Evolutionary conservation across 2,113 vertebrate species (phyloP).

Genomic region (Plotosus lineatus): DNA sequence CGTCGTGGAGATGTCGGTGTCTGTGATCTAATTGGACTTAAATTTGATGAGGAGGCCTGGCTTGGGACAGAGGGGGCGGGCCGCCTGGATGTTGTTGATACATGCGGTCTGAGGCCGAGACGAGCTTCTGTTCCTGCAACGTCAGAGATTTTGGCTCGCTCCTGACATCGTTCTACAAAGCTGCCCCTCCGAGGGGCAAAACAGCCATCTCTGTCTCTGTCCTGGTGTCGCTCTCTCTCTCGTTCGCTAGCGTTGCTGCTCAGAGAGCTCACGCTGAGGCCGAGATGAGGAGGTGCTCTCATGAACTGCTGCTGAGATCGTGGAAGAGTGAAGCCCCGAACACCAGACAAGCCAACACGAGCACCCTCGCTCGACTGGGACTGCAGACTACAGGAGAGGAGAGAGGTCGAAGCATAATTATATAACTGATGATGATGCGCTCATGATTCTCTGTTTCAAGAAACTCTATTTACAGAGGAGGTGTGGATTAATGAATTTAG

Average conservation of each 20-base stretch:
- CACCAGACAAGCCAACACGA: not conserved
- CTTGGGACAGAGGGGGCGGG: slow-evolving; percentile 29
- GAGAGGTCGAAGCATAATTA: too few relatives aligned
- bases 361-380: slow-evolving; percentile 64
- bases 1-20: slow-evolving; percentile 34
- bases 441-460: too few relatives aligned
- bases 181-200: slow-evolving; percentile 58
- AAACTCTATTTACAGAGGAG: too few relatives aligned
- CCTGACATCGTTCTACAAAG: slow-evolving; percentile 72
- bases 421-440: too few relatives aligned
- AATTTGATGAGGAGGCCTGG: slow-evolving; percentile 44
- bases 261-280: slow-evolving; percentile 57
- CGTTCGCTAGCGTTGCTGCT: slow-evolving; percentile 38
- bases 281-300: slow-evolving; percentile 52
- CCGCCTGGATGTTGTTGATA: slow-evolving; percentile 24
- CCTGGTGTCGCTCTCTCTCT: slow-evolving; percentile 47
- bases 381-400: slow-evolving; percentile 63
- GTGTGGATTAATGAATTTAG: too few relatives aligned
- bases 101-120: not conserved
- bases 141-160: slow-evolving; percentile 76
- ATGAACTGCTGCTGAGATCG: slow-evolving; percentile 52
- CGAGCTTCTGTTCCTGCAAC: slow-evolving; percentile 42
- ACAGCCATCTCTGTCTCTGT: slow-evolving; percentile 4
- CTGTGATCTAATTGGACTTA: slow-evolving; percentile 54
- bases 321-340: slow-evolving; percentile 59